phyloP scores from a whole-genome alignment of 2,797 vertebrate species.

The Peromyscus nudipes region DNA sequence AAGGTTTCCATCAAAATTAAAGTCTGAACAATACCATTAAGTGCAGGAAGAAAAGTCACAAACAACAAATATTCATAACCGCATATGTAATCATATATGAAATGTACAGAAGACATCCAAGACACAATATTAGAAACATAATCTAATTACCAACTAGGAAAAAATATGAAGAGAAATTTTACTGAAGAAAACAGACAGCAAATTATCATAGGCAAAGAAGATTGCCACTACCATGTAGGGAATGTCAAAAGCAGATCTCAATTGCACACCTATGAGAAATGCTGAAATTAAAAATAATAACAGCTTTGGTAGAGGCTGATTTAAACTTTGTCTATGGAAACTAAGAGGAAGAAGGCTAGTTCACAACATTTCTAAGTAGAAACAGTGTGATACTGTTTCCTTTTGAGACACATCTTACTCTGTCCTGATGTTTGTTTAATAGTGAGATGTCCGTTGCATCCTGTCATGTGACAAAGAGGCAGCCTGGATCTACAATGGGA shows the following conservation, averaged over 20 bases:
- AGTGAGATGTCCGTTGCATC: neutral
- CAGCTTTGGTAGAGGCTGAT: neutral
- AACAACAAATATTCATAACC: neutral
- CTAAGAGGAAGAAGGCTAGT: neutral
- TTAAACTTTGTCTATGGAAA: neutral
- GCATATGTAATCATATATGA: neutral
- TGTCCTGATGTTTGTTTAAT: neutral
- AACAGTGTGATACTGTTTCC: neutral
- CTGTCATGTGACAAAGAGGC: neutral
- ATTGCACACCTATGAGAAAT: neutral
- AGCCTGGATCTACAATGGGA: neutral
- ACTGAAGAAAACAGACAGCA: neutral
- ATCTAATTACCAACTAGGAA: neutral
- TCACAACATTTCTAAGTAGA: constrained; percentile 6
- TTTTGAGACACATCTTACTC: neutral
- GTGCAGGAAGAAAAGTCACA: neutral
- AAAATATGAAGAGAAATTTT: neutral
- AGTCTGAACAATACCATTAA: neutral
- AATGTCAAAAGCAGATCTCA: neutral
- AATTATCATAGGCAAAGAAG: neutral
- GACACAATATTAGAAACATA: neutral
- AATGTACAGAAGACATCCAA: neutral
- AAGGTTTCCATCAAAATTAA: neutral
- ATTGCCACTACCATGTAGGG: neutral
- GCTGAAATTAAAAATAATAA: neutral